Percentiles rank a stretch among this genome's conserved stretches.
phyloP scores from a whole-genome alignment of 2,113 vertebrate genomes.

The Poeciliopsis occidentalis region DNA sequence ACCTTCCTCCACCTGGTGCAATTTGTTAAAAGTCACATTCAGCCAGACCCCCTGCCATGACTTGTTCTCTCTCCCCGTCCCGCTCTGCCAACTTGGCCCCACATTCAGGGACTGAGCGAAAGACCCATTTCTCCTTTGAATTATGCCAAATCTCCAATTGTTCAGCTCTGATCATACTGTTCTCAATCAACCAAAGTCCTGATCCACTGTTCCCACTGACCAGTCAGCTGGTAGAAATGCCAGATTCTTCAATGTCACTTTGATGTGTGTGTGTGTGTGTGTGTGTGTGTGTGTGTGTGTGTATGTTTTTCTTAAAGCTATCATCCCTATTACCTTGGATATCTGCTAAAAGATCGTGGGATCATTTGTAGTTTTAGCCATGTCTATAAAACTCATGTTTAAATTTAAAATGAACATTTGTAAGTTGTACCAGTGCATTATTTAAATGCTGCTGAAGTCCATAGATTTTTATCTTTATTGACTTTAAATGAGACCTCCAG shows the following conservation, averaged over 20 bases:
- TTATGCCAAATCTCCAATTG: too few species aligned
- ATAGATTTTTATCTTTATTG: too few species aligned
- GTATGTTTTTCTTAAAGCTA: not conserved
- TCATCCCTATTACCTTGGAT: not conserved
- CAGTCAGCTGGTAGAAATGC: not conserved
- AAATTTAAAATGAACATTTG: too few species aligned
- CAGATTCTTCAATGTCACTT: not conserved
- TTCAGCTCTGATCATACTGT: not conserved
- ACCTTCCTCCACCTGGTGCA: not conserved
- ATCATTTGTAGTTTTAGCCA: too few species aligned
- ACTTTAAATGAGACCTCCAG: too few species aligned
- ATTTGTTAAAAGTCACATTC: not conserved
- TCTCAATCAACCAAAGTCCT: not conserved
- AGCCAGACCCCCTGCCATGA: not conserved
- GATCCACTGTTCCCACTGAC: not conserved
- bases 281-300: too few species aligned
- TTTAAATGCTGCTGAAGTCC: too few species aligned
- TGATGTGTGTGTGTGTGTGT: not conserved
- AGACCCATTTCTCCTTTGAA: too few species aligned
- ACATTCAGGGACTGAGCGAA: not conserved
- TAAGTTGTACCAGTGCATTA: too few species aligned
- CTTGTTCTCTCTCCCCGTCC: not conserved
- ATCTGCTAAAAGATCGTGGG: not conserved
- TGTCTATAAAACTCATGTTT: too few species aligned
- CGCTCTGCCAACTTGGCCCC: not conserved